These are phyloP conservation scores for Drosophila meridiana DNA, from an alignment of 2,888 invertebrate genomes.

Conservation along the genomic window DNA sequence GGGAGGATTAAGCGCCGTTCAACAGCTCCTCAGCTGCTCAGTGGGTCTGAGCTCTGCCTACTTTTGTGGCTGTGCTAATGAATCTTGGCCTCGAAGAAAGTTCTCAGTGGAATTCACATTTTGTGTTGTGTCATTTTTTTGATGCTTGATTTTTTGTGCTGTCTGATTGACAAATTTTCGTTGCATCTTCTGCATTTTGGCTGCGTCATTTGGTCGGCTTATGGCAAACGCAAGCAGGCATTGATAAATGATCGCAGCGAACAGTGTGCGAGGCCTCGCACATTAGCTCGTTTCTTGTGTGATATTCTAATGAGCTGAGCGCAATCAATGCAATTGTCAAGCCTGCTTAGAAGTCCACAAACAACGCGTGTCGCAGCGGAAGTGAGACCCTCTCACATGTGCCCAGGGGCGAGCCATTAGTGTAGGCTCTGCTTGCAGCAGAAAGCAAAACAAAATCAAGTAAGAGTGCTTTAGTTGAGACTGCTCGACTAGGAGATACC, in stretches of 20 bases:
- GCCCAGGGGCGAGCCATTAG: conserved; percentile 21
- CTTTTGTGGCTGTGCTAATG: conserved; percentile 30
- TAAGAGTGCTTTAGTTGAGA: too few relatives aligned
- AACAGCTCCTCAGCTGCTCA: not conserved
- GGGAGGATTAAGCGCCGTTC: conserved; percentile 62
- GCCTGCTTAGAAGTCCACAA: conserved; percentile 33
- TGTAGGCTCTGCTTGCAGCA: conserved; percentile 1
- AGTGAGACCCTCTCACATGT: conserved; percentile 5
- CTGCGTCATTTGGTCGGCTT: conserved; percentile 42
- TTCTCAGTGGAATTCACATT: conserved; percentile 53
- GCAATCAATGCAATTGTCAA: conserved; percentile 41
- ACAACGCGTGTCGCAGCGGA: conserved; percentile 38
- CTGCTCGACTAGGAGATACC: too few relatives aligned
- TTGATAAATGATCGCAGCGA: conserved; percentile 49
- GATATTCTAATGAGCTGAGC: conserved; percentile 30
- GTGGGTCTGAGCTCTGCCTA: not conserved
- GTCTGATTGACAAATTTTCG: conserved; percentile 66
- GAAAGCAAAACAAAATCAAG: not conserved
- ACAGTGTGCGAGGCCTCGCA: not conserved
- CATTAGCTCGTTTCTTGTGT: conserved; percentile 29
- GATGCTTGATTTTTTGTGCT: conserved; percentile 2
- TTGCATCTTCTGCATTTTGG: conserved; percentile 22
- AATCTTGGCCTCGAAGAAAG: conserved; percentile 52
- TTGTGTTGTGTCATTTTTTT: conserved; percentile 73
- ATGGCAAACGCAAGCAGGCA: conserved; percentile 47